Evolutionary conservation across 2,797 vertebrate genomes (phyloP).

Genomic region (Thamnophis elegans): DNA sequence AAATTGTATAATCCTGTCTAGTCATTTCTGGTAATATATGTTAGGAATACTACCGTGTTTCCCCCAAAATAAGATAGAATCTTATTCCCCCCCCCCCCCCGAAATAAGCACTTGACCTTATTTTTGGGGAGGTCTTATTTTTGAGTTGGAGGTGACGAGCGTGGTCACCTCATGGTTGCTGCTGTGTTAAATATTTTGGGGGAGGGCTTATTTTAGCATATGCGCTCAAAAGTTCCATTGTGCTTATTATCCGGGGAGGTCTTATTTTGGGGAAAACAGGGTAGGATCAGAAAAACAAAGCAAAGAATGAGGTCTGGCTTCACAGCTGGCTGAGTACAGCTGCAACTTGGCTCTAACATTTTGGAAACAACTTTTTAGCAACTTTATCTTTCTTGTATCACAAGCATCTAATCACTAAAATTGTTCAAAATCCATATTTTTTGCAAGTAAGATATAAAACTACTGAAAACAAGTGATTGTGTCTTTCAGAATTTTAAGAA

Average conservation of each 20-base stretch:
- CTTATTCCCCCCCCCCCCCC: too few species aligned
- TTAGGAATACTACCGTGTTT: neutral
- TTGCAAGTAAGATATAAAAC: neutral
- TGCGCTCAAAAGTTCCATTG: too few species aligned
- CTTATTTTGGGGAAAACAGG: too few species aligned
- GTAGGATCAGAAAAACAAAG: neutral
- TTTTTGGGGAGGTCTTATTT: too few species aligned
- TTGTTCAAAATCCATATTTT: neutral
- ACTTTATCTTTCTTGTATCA: neutral
- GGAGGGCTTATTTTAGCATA: too few species aligned
- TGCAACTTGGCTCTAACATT: neutral
- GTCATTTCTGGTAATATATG: neutral
- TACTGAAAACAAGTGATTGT: neutral
- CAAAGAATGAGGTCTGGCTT: neutral
- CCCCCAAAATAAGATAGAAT: too few species aligned
- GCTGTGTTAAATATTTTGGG: too few species aligned
- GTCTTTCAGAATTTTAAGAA: neutral
- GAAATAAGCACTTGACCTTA: too few species aligned
- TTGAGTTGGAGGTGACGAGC: too few species aligned
- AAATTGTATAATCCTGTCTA: neutral
- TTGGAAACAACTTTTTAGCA: neutral
- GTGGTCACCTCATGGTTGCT: too few species aligned
- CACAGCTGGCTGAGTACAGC: neutral
- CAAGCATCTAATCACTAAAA: neutral
- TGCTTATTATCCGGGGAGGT: too few species aligned